These are phyloP conservation scores for Chauna torquata DNA, from an alignment of 2,113 vertebrate genomes.

Conservation along the genomic window DNA sequence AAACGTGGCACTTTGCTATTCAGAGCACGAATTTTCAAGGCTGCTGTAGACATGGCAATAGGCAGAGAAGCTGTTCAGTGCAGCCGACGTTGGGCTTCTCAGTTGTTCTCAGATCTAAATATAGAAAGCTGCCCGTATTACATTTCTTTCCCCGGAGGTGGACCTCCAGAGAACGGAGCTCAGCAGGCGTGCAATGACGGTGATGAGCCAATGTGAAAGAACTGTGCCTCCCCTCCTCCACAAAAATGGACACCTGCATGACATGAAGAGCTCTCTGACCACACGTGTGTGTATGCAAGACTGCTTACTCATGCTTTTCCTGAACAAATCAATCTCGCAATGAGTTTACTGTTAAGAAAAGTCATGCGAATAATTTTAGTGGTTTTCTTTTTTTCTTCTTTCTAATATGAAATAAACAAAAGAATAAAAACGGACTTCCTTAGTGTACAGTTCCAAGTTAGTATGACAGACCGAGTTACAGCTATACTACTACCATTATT, in stretches of 20 bases:
- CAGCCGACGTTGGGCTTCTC: neutral
- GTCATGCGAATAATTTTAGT: neutral
- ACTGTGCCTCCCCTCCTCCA: neutral
- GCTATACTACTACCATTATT: neutral
- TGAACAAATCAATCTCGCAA: neutral
- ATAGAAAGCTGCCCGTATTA: slow-evolving; percentile 17
- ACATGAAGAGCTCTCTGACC: neutral
- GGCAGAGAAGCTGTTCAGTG: neutral
- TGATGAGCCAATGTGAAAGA: neutral
- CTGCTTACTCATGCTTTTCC: neutral
- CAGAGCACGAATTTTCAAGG: neutral
- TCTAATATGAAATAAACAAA: neutral
- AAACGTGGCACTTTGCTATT: neutral
- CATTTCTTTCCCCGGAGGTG: neutral
- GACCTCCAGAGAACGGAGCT: neutral
- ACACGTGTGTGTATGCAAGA: rapidly evolving
- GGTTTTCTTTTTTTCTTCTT: neutral
- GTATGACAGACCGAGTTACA: neutral
- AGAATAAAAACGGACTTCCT: neutral
- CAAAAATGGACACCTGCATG: neutral
- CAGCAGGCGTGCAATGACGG: neutral
- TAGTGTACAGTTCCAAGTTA: neutral
- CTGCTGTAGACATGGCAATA: neutral
- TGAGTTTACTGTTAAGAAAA: neutral
- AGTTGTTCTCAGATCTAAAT: slow-evolving; percentile 39